phyloP scores from a whole-genome alignment of 2,113 vertebrate species.

The Ibidorhyncha struthersii region DNA sequence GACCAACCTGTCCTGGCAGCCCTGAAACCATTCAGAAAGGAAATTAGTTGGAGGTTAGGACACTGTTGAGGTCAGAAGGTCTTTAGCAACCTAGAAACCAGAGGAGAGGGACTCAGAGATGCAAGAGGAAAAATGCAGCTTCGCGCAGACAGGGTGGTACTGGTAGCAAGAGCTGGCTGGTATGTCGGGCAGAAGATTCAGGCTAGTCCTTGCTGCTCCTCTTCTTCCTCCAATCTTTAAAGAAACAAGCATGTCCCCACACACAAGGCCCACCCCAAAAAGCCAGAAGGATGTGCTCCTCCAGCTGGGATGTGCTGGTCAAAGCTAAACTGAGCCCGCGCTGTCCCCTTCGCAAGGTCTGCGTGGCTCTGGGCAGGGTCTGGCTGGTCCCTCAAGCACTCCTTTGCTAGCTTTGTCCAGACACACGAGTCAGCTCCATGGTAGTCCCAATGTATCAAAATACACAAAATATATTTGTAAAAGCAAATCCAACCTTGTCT shows the following conservation, averaged over 20 bases:
- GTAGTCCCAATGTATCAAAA: not conserved
- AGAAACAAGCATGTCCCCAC: not conserved
- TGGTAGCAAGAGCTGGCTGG: not conserved
- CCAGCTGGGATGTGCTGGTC: not conserved
- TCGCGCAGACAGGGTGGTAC: not conserved
- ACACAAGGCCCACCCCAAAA: not conserved
- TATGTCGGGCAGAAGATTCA: not conserved
- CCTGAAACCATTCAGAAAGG: constrained; percentile 55
- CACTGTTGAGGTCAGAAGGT: not conserved
- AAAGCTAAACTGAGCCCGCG: not conserved
- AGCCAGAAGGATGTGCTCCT: not conserved
- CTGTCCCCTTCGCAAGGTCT: not conserved
- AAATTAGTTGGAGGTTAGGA: not conserved
- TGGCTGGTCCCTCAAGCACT: not conserved
- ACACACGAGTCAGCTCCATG: not conserved
- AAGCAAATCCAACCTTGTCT: not conserved
- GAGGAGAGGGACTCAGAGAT: not conserved
- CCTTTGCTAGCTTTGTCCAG: not conserved
- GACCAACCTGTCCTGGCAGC: constrained; percentile 74
- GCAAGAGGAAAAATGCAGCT: not conserved
- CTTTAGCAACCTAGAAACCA: not conserved
- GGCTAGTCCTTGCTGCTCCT: not conserved
- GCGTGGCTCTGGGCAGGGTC: not conserved
- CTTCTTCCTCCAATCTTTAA: not conserved
- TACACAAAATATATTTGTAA: not conserved